Base-by-base conservation (phyloP, 2,888 invertebrate genomes). In the Athalia cordata region DNA sequence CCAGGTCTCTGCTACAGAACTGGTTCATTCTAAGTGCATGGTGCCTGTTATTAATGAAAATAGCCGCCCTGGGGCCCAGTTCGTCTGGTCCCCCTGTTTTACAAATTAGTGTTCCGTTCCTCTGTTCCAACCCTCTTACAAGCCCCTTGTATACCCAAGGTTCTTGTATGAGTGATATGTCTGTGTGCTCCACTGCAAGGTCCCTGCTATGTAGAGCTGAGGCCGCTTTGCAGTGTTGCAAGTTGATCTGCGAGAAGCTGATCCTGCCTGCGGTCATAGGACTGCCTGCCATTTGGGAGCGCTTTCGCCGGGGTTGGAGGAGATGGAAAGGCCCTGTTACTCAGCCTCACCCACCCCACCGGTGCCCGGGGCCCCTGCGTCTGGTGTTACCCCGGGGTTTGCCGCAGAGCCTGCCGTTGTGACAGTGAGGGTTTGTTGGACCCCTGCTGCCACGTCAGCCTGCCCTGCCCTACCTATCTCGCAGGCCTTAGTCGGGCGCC, bases 171-270 rank as follows among this genome's bases (percentile, higher is more conserved):
- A 52, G 11, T 29, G 67, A 52, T 52, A 52, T 52, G 29, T 78
- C 64, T 68, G 75, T 78, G 9, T 80, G 75, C 80, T 47, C 50
- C 70, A 47, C 15, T 50, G 78, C 77, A 4, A 78, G 78, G 66
- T 68, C 77, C 1, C 57, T 64, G 57, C 79, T 70, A 1, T 66
- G 49, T 1, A 80, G 2, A 52, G 79, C 79, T 29, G 80, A 47
- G 64, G 77, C 79, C 77, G 79, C 79, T 11, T 67, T 79, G 75
- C 76, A 78, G 15, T 81, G 80, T 29, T 78, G 77, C 78, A 80
- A 13, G 77, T 80, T 77, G 0, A 66, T 79, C 9, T 79, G 80
- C 15, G 80, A 77, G 64, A 79, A 67, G 5, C 2, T 57, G 55
- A 29, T 55, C 7, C 4, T 1, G 8, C 55, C 45, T 6, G 29